Evolutionary conservation across 1,140 invertebrate species (phyloP), one percentile per base, ranked within the genome.

Genomic region (Mizuhopecten yessoensis): DNA sequence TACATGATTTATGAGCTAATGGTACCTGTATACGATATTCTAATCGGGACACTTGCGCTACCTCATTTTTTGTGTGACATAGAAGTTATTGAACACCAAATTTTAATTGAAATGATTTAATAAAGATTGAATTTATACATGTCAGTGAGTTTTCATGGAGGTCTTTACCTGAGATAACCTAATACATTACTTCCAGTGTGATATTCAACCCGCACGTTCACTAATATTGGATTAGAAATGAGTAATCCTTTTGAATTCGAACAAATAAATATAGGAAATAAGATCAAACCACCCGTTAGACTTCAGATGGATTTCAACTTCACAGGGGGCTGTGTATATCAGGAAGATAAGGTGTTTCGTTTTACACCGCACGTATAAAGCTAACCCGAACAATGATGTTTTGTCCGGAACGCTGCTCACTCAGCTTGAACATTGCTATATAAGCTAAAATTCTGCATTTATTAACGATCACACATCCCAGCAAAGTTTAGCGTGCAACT

Each of bases 391-490:
- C 57, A 75, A 75, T 29, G 57, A 2, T 29, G 15, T 75, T 75
- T 75, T 75, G 57, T 75, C 57, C 57, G 5, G 1, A n/a, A n/a
- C 57, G 5, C 11, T 13, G 57, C 57, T 75, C n/a, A 75, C 57
- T n/a, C 57, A n/a, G 29, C 15, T 75, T 17, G 11, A 75, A 75
- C 17, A 75, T 29, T 29, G 23, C 57, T 75, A 75, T 75, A 17
- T 75, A n/a, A 75, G 57, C 57, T 75, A 75, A 75, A 75, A 75
- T 75, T 75, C 57, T 75, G 57, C 57, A 75, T 75, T 75, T 75
- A 75, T 75, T 75, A 45, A 45, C 42, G 42, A 45, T 17, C 17
- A 75, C 3, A 75, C n/a, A 29, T 75, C 57, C n/a, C 29, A 75
- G 45, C 45, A 49, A 49, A 49, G 9, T 75, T 75, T 75, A 75